These are phyloP conservation scores for Microctonus aethiopoides DNA, from an alignment of 2,888 invertebrate species.

Conservation along the genomic window DNA sequence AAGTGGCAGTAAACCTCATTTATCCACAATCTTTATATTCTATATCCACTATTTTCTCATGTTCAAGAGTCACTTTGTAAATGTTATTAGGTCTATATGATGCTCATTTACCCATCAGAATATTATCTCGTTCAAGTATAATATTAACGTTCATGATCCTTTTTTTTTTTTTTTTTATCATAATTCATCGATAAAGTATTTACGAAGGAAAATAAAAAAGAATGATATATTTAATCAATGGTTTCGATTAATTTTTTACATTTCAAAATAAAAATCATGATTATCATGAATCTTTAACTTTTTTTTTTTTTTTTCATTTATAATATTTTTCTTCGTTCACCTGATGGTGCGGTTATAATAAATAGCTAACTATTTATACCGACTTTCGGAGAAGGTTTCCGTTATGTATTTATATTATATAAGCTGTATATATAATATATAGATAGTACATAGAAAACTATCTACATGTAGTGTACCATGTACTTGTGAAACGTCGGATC, in stretches of 20 bases:
- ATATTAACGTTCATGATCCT: not conserved
- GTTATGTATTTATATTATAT: not conserved
- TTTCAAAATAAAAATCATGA: not conserved
- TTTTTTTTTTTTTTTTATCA: conserved; percentile 14
- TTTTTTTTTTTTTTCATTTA: not conserved
- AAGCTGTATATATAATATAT: no score
- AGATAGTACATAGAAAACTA: no score
- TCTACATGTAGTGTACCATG: not conserved
- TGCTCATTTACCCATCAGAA: conserved; percentile 5
- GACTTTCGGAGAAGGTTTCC: not conserved
- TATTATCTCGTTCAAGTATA: not conserved
- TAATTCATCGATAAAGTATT: not conserved
- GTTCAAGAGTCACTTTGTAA: conserved; percentile 1
- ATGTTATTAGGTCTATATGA: conserved; percentile 11
- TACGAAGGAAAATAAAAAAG: not conserved
- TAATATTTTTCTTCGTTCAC: not conserved
- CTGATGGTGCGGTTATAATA: not conserved
- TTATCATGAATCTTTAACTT: no score
- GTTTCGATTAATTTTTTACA: not conserved
- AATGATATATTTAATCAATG: not conserved
- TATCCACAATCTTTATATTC: no score
- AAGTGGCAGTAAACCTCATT: conserved; percentile 42
- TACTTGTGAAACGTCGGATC: not conserved
- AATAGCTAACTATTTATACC: not conserved
- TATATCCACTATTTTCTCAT: not conserved